phyloP scores from a whole-genome alignment of 1,140 invertebrate genomes.

The Chymomyza costata region DNA sequence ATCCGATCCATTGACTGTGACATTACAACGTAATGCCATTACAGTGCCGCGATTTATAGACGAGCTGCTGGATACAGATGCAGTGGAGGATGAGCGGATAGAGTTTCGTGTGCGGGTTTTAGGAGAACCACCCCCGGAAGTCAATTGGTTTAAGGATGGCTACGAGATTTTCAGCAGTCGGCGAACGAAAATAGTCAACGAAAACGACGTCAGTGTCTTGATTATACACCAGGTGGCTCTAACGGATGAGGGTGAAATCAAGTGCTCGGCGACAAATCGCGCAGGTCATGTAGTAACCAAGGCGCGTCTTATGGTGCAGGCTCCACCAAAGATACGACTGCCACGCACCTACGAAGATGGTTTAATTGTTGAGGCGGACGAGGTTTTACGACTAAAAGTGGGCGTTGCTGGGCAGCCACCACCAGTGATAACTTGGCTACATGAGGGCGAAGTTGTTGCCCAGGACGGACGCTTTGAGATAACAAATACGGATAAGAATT shows the following conservation, averaged over 20 bases:
- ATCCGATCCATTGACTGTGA: conserved; percentile 86
- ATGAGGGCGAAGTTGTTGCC: conserved; percentile 85
- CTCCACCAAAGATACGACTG: conserved; percentile 85
- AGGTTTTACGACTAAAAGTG: conserved; percentile 90
- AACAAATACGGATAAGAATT: conserved; percentile 82
- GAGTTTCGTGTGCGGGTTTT: conserved; percentile 88
- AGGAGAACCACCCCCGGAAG: conserved; percentile 88
- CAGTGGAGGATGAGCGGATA: conserved; percentile 87
- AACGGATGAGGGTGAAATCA: conserved; percentile 90
- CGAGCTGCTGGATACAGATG: conserved; percentile 81
- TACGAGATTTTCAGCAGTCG: conserved; percentile 90
- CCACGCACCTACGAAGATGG: conserved; percentile 91
- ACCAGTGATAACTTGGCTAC: conserved; percentile 89
- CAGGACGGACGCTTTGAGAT: conserved; percentile 82
- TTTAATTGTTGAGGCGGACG: conserved; percentile 90
- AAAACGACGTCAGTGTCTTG: conserved; percentile 85
- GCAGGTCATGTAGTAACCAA: conserved; percentile 85
- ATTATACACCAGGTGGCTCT: conserved; percentile 87
- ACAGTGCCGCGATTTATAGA: conserved; percentile 82
- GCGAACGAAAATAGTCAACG: conserved; percentile 85
- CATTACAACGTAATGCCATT: conserved; percentile 81
- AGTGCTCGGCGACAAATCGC: conserved; percentile 90
- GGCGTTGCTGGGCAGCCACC: conserved; percentile 91
- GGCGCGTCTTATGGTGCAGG: conserved; percentile 85
- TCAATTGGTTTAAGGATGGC: conserved; percentile 95